Conservation (phyloP, 2,113 vertebrate species). For the Lycaon pictus region DNA sequence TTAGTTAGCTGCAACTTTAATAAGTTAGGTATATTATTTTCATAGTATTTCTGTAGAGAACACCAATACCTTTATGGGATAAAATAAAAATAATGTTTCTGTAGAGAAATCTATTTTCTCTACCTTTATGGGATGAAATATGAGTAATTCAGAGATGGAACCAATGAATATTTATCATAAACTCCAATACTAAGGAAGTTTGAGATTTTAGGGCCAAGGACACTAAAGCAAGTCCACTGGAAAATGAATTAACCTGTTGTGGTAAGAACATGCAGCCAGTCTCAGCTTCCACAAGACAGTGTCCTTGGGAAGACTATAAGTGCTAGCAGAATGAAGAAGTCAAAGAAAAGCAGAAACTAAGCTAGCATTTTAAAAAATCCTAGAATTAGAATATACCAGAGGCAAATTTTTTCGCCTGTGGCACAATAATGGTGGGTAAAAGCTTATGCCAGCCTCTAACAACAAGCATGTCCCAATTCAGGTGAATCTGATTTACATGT, state of each 20-base stretch:
- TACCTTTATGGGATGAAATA: background rate
- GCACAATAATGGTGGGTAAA: conserved; percentile 12
- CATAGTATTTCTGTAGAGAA: background rate
- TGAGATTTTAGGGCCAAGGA: background rate
- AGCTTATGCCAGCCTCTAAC: background rate
- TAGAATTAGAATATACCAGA: background rate
- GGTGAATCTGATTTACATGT: background rate
- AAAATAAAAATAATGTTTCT: conserved; percentile 5
- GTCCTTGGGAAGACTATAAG: background rate
- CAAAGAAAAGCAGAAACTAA: conserved; percentile 7
- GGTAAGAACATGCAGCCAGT: background rate
- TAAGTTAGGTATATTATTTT: background rate
- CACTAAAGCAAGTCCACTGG: background rate
- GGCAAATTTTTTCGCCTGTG: background rate
- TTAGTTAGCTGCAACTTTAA: background rate
- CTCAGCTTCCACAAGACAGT: background rate
- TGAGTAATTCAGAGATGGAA: background rate
- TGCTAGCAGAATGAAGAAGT: background rate
- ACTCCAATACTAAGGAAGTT: background rate
- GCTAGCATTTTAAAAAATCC: background rate
- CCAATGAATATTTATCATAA: background rate
- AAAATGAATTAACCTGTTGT: background rate
- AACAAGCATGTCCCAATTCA: background rate
- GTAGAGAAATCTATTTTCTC: background rate
- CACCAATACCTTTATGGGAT: background rate